Percentiles rank a stretch among this genome's conserved stretches.
Conservation (phyloP, 92 coral and sea anemone species). For the Epizoanthus stellaris region DNA sequence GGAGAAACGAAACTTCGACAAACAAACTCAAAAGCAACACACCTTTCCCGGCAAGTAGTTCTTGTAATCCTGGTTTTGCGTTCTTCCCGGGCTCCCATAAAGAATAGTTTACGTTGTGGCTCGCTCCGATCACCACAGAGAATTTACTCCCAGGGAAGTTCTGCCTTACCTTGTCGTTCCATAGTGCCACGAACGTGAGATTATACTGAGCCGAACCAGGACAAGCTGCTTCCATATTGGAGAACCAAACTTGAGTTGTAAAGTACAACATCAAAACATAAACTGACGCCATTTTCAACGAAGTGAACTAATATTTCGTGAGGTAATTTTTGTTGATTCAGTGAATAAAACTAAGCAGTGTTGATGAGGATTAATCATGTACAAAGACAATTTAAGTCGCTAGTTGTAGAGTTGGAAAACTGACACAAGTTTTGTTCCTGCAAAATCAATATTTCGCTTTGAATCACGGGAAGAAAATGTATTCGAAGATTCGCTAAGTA, state of each 20-base stretch:
- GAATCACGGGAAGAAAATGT: background rate
- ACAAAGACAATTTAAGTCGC: background rate
- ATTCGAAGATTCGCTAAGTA: background rate
- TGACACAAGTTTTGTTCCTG: background rate
- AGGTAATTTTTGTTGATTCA: background rate
- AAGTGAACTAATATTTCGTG: no score
- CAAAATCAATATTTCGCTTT: background rate
- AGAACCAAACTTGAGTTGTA: background rate
- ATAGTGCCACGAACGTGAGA: conserved; percentile 4
- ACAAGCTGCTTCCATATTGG: background rate
- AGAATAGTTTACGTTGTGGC: background rate
- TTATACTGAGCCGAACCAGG: conserved; percentile 4
- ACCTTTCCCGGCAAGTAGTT: background rate
- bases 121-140: conserved; percentile 7
- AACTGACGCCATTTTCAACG: background rate
- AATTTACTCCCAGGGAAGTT: conserved; percentile 15
- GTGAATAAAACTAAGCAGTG: background rate
- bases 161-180: conserved; percentile 1
- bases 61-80: background rate
- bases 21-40: background rate
- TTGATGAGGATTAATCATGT: background rate
- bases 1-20: background rate
- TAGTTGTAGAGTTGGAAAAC: background rate
- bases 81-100: background rate
- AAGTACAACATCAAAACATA: background rate